Evolutionary conservation across 1,140 invertebrate species (phyloP).

Genomic region (Pollicipes pollicipes): DNA sequence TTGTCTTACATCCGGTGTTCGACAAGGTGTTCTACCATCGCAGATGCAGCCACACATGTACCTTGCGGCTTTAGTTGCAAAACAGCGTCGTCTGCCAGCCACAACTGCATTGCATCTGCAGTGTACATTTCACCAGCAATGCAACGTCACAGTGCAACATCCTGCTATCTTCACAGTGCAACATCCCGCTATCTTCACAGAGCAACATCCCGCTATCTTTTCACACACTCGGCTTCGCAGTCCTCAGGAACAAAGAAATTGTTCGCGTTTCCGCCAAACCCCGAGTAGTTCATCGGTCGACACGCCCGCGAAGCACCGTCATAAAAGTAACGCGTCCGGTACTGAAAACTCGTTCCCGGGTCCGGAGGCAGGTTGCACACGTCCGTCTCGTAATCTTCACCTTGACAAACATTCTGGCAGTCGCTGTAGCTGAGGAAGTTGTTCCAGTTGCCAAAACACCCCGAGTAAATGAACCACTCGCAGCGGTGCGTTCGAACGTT

Average conservation of each 20-base stretch:
- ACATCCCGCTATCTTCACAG: too few species aligned
- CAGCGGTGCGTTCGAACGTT: not conserved
- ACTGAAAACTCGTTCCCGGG: not conserved
- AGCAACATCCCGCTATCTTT: too few species aligned
- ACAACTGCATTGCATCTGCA: too few species aligned
- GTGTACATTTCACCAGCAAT: too few species aligned
- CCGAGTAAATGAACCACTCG: not conserved
- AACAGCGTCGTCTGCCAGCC: too few species aligned
- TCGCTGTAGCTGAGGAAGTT: not conserved
- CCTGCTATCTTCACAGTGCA: too few species aligned
- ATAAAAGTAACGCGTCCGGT: not conserved
- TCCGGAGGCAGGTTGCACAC: not conserved
- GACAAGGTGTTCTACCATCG: too few species aligned
- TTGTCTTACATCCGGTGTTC: too few species aligned
- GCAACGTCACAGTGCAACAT: too few species aligned
- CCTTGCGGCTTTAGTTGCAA: too few species aligned
- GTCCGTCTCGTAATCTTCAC: not conserved
- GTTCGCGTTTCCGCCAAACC: not conserved
- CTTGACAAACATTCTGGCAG: not conserved
- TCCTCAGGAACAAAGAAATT: not conserved
- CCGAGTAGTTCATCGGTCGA: not conserved
- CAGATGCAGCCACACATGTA: too few species aligned
- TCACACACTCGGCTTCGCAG: not conserved
- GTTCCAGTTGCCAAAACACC: conserved; percentile 5
- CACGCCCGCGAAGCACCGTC: not conserved